Conservation (phyloP, 2,888 invertebrate species). For the Dicyrtoma fusca region DNA sequence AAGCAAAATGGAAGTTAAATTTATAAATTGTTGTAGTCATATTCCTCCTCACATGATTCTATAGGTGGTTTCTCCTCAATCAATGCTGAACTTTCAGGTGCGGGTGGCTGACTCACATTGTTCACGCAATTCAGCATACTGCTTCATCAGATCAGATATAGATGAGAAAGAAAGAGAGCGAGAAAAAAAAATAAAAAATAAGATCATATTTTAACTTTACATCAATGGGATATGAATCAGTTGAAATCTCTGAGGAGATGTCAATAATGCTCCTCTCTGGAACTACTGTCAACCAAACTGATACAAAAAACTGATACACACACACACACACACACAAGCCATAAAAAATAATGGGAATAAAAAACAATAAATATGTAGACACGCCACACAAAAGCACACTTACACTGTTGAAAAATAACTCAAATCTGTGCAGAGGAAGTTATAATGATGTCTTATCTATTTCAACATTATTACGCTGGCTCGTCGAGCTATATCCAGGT, state of each 20-base stretch:
- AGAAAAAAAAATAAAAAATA: not conserved
- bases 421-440: not conserved
- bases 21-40: conserved; percentile 56
- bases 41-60: conserved; percentile 74
- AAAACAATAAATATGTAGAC: conserved; percentile 9
- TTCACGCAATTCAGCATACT: conserved; percentile 96
- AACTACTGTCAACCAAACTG: not conserved
- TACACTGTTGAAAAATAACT: conserved; percentile 9
- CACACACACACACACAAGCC: no score
- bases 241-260: not conserved
- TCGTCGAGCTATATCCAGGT: conserved; percentile 13
- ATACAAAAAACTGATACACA: not conserved
- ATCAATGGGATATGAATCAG: no score
- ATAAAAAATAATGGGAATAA: not conserved
- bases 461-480: not conserved
- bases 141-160: conserved; percentile 63
- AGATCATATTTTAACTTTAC: not conserved
- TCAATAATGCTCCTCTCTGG: not conserved
- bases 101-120: conserved; percentile 84
- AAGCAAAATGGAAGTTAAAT: conserved; percentile 17
- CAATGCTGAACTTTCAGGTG: conserved; percentile 73
- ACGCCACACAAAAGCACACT: conserved; percentile 2
- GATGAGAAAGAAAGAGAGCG: conserved; percentile 61
- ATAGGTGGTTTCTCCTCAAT: conserved; percentile 78
- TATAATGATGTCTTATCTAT: conserved; percentile 27